Percentiles rank a stretch among this genome's conserved stretches.
Conservation (phyloP, 1,140 invertebrate genomes). For the Drosophila pandora region DNA sequence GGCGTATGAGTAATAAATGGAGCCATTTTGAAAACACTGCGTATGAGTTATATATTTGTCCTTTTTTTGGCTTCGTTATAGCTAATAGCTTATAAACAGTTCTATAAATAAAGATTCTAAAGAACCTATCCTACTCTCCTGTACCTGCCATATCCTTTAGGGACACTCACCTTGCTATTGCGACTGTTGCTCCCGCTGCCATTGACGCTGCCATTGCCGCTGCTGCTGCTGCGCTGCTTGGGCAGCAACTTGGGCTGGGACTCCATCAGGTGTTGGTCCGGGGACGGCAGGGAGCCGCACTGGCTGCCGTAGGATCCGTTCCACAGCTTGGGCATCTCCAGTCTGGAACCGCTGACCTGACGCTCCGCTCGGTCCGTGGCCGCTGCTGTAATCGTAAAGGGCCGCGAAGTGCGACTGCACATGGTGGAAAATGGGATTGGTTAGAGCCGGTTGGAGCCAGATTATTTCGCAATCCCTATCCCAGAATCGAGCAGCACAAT, state of each 20-base stretch:
- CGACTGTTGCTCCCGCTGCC: constrained; percentile 46
- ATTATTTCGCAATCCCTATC: constrained; percentile 45
- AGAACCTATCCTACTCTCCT: too few relatives aligned
- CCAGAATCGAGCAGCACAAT: constrained; percentile 44
- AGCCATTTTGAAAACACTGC: background rate
- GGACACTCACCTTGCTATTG: constrained; percentile 60
- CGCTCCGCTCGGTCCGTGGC: constrained; percentile 17
- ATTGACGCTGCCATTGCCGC: constrained; percentile 37
- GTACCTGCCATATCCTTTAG: background rate
- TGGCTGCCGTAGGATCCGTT: constrained; percentile 67
- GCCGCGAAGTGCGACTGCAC: constrained; percentile 61
- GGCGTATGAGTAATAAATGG: background rate
- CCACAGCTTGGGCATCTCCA: constrained; percentile 72
- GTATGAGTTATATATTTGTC: background rate
- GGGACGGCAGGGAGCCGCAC: constrained; percentile 46
- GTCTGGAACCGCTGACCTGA: constrained; percentile 13
- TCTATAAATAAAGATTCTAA: too few relatives aligned
- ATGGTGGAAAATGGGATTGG: background rate
- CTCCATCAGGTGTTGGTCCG: constrained; percentile 62
- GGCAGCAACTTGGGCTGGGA: constrained; percentile 66
- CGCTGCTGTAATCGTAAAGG: constrained; percentile 66
- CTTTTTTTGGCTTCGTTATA: too few relatives aligned
- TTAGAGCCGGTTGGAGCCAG: constrained; percentile 10
- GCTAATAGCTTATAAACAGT: too few relatives aligned
- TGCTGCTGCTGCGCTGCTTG: constrained; percentile 56